Evolutionary conservation across 2,797 vertebrate species (phyloP).

Genomic region (Anas capensis): DNA sequence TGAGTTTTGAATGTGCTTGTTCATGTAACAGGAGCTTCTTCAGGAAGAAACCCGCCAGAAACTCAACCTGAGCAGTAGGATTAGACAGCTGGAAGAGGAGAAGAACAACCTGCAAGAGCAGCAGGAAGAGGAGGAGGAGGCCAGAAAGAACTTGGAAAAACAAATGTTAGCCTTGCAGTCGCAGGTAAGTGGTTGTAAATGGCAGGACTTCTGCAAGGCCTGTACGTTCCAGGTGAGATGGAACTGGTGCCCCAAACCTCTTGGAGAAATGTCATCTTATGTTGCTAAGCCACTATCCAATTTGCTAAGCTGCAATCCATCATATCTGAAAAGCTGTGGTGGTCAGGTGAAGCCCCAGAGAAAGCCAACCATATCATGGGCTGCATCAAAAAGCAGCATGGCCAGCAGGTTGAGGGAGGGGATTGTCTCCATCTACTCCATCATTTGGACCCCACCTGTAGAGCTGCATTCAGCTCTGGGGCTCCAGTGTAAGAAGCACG

Average conservation of each 20-base stretch:
- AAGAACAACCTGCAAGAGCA: slow-evolving; percentile 93
- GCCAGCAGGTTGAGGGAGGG: background rate
- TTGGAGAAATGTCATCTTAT: accelerated
- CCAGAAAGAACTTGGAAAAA: slow-evolving; percentile 92
- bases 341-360: background rate
- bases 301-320: background rate
- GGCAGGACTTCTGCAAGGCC: background rate
- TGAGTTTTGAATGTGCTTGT: background rate
- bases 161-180: slow-evolving; percentile 89
- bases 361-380: background rate
- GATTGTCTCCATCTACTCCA: background rate
- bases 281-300: background rate
- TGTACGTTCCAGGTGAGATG: accelerated
- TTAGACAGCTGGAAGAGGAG: slow-evolving; percentile 95
- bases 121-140: slow-evolving; percentile 97
- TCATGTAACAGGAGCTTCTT: slow-evolving; percentile 87
- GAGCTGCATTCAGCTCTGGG: background rate
- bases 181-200: slow-evolving; percentile 82
- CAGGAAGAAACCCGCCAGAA: slow-evolving; percentile 99
- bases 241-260: background rate
- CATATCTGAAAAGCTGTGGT: background rate
- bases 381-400: background rate
- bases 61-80: slow-evolving; percentile 92
- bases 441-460: background rate
- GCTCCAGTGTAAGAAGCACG: background rate